Evolutionary conservation across 2,888 invertebrate species (phyloP), one percentile per base, ranked within the genome.

Genomic region (Drosophila anomalipes): DNA sequence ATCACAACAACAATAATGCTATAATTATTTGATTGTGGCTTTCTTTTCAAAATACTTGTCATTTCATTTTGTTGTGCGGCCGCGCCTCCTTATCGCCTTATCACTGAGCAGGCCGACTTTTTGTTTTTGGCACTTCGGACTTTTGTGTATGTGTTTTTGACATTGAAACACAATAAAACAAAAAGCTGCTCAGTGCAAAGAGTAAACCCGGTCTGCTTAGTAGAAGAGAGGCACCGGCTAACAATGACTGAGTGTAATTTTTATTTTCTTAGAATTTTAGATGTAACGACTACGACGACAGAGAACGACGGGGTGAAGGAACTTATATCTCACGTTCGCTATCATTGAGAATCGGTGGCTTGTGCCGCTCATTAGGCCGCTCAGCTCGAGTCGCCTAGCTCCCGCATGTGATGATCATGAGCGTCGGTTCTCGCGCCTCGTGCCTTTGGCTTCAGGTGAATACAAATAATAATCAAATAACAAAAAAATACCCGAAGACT

Each of bases 51-150:
- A 16, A 47, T 26, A 47, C 26, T 26, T 47, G 47, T 47, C 47
- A 26, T 26, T 47, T 47, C 22, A 44, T 22, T 44, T 10, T 19
- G 9, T 28, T 19, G 19, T 64, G 52, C 56, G 68, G 74, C 70
- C 69, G 60, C 59, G 77, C 68, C 79, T 72, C 67, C 84, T 82
- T 85, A 86, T 86, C 74, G 72, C 71, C 82, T 82, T 86, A 83
- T 89, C 84, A 44, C 14, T 14, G 28, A 26, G 33, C 47, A 3
- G 56, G 22, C 37, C 32, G 37, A 28, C 30, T 56, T n/a, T 74
- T 65, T 67, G 26, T 57, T 69, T 69, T 53, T 53, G 70, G 63
- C 74, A 71, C 69, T 71, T 77, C 63, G 73, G 69, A 75, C 70
- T 75, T 69, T 77, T 39, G n/a, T 28, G 3, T 47, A 7, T 78